Evolutionary conservation across 2,113 vertebrate species (phyloP), one percentile per base, ranked within the genome.

Genomic region (Sinocyclocheilus maitianheensis): DNA sequence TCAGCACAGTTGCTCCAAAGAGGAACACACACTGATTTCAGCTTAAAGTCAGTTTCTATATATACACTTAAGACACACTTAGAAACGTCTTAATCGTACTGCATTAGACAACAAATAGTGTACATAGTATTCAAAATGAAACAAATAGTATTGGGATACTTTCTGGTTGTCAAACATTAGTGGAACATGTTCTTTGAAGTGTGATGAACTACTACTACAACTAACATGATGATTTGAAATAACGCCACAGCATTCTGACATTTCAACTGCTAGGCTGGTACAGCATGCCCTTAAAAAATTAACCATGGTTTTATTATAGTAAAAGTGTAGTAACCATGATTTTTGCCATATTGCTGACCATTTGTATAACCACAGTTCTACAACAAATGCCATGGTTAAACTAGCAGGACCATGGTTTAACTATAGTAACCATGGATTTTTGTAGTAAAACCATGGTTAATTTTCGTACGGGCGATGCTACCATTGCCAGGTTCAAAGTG

Each of bases 1-100:
- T 80, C 71, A 76, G 51, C 72, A 53, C 51, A 82, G 78, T 22
- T 82, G n/a, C 37, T 75, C 46, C 13, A 75, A 62, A 84, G 55
- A 37, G 37, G 12, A 67, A 85, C 63, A 84, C 43, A 83, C 51
- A 75, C 20, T 58, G 20, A 74, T 60, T 74, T 75, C 13, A 75
- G 51, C 30, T 58, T 55, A 16, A 63, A 48, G 65, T 81, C 11
- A 46, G 2, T n/a, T 62, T 62, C 55, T 40, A 14, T 60, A 58
- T 20, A 40, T 37, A 78, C 76, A 22, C 20, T 72, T 40, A 11
- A 40, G 3, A 10, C 34, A 43, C 34, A 2, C 34, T 72, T 72
- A 10, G 4, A 43, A n/a, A 74, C 10, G 4, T 74, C 10, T 43
- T 74, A 43, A 18, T 37, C 6, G 1, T 16, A 34, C 65, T 18